A percentile compares a stretch with the other conserved stretches of the same genome.
These are phyloP conservation scores for Istiophorus platypterus DNA, from an alignment of 2,113 vertebrate species.

Conservation along the genomic window DNA sequence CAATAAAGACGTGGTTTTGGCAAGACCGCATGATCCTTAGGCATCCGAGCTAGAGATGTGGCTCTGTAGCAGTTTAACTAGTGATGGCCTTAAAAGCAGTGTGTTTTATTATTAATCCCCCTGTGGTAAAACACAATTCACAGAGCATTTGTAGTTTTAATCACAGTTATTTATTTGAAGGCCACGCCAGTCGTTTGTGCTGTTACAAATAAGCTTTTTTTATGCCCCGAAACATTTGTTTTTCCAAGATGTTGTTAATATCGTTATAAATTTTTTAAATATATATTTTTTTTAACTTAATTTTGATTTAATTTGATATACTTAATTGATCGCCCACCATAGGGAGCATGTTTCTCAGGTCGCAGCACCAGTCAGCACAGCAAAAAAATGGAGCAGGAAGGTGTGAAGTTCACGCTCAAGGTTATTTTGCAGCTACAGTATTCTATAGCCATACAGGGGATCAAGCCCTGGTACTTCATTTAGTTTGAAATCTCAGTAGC, in stretches of 20 bases:
- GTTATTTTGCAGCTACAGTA: conserved; percentile 29
- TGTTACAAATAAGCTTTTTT: conserved; percentile 49
- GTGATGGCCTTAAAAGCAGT: conserved; percentile 53
- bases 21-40: conserved; percentile 54
- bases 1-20: conserved; percentile 65
- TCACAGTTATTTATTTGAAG: conserved; percentile 60
- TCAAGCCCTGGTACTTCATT: conserved; percentile 3
- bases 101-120: conserved; percentile 64
- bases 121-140: conserved; percentile 59
- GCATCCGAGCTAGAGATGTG: conserved; percentile 55
- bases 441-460: background rate
- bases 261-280: conserved; percentile 10
- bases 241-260: conserved; percentile 37
- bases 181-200: conserved; percentile 50
- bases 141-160: conserved; percentile 60
- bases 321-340: conserved; percentile 24
- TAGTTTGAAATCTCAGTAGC: conserved; percentile 24
- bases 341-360: conserved; percentile 1
- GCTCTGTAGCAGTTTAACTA: conserved; percentile 47
- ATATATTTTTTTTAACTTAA: conserved; percentile 15
- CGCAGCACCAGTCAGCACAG: conserved; percentile 16
- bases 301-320: conserved; percentile 35
- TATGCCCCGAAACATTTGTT: conserved; percentile 42
- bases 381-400: conserved; percentile 29
- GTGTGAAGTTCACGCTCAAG: conserved; percentile 16